Percentiles rank a stretch among this genome's conserved stretches.
phyloP scores from a whole-genome alignment of 2,797 vertebrate genomes.

The Spondyliosoma cantharus region DNA sequence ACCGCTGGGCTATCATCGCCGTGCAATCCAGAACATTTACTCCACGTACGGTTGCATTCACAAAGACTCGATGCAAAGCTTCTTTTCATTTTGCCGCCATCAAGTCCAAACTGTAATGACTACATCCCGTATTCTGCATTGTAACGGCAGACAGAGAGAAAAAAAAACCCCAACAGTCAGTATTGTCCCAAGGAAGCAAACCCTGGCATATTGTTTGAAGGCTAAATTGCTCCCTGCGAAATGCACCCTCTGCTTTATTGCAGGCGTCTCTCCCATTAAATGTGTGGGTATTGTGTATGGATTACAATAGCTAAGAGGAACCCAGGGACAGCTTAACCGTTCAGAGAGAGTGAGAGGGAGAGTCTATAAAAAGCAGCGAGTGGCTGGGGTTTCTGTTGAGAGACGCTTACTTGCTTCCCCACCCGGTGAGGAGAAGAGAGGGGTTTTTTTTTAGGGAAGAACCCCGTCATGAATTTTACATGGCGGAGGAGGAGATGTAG shows the following conservation, averaged over 20 bases:
- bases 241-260: conserved; percentile 74
- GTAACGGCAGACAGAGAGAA: conserved; percentile 19
- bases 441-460: conserved; percentile 59
- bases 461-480: conserved; percentile 69
- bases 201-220: conserved; percentile 74
- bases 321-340: conserved; percentile 77
- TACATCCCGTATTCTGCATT: conserved; percentile 48
- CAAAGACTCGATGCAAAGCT: conserved; percentile 43
- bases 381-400: conserved; percentile 58
- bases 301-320: conserved; percentile 82
- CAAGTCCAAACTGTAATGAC: conserved; percentile 46
- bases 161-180: conserved; percentile 37
- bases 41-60: conserved; percentile 23
- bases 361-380: conserved; percentile 74
- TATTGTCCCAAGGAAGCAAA: conserved; percentile 70
- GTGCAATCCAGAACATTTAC: conserved; percentile 20
- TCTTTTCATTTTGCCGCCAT: conserved; percentile 51
- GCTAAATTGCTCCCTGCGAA: conserved; percentile 76
- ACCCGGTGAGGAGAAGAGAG: conserved; percentile 64
- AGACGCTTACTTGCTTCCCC: conserved; percentile 61
- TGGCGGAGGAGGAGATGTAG: conserved; percentile 46
- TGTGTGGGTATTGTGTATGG: conserved; percentile 77
- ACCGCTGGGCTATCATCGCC: conserved; percentile 7
- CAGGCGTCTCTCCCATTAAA: conserved; percentile 74
- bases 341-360: conserved; percentile 60